Percentiles rank a stretch among this genome's conserved stretches.
Evolutionary conservation across 2,797 vertebrate species (phyloP).

Genomic region (Clangula hyemalis): DNA sequence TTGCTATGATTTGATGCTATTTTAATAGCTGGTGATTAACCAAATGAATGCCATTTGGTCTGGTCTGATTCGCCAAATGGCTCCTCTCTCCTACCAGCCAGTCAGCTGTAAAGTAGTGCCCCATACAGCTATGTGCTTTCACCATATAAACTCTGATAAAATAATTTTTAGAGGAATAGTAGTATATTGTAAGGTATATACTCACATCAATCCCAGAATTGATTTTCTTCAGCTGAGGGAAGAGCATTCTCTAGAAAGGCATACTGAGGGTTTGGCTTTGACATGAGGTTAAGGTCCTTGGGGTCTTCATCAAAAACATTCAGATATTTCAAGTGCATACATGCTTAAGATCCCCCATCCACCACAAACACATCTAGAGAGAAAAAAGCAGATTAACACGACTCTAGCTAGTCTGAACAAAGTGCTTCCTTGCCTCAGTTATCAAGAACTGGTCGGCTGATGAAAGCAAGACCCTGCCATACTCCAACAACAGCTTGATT

Average conservation of each 20-base stretch:
- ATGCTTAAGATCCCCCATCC: slow-evolving; percentile 72
- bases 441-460: background rate
- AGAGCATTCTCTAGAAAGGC: slow-evolving; percentile 82
- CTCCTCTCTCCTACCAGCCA: background rate
- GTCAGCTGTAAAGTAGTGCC: background rate
- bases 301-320: slow-evolving; percentile 70
- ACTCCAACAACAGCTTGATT: background rate
- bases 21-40: slow-evolving; percentile 71
- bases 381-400: background rate
- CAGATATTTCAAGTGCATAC: slow-evolving; percentile 70
- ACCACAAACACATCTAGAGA: slow-evolving; percentile 64
- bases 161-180: background rate
- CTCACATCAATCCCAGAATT: slow-evolving; percentile 73
- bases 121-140: background rate
- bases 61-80: slow-evolving; percentile 55
- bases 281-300: slow-evolving; percentile 76
- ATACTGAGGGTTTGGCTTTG: slow-evolving; percentile 75
- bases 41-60: slow-evolving; percentile 64
- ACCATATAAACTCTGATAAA: background rate
- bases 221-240: slow-evolving; percentile 79
- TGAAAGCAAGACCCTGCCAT: background rate
- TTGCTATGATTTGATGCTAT: slow-evolving; percentile 71
- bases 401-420: background rate
- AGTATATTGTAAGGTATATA: background rate
- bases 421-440: background rate